Percentiles rank a stretch among this genome's conserved stretches.
Evolutionary conservation across 23 tunicate species (phyloP).

Genomic region (Ciona savignyi): DNA sequence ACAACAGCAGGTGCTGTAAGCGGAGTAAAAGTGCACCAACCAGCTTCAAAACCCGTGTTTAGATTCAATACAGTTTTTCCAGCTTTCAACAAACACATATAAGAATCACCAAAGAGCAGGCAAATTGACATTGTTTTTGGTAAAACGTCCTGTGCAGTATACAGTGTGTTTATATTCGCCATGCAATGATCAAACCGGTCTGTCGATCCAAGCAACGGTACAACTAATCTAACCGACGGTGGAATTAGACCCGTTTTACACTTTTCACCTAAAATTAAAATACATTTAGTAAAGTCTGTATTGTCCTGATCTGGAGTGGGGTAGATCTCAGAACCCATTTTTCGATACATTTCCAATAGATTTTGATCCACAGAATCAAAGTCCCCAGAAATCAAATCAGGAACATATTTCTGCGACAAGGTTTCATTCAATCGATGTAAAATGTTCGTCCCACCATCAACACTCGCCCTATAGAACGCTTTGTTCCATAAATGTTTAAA

Average conservation of each 20-base stretch:
- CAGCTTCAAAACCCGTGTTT: not conserved
- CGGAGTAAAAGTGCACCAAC: not conserved
- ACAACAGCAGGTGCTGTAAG: not conserved
- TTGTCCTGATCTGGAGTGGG: slow-evolving; percentile 75
- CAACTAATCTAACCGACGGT: slow-evolving; percentile 10
- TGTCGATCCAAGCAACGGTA: slow-evolving; percentile 27
- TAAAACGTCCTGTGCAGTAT: slow-evolving; percentile 20
- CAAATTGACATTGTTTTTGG: slow-evolving; percentile 14
- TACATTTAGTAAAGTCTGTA: slow-evolving; percentile 83
- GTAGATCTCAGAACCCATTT: slow-evolving; percentile 16
- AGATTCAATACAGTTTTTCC: not conserved
- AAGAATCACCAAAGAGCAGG: slow-evolving; percentile 4
- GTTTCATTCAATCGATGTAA: slow-evolving; percentile 32
- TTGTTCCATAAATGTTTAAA: slow-evolving; percentile 52
- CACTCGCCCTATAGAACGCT: slow-evolving; percentile 49
- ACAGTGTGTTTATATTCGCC: slow-evolving; percentile 58
- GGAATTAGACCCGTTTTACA: not conserved
- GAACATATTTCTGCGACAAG: slow-evolving; percentile 7
- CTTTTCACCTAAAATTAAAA: slow-evolving; percentile 38
- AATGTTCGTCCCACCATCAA: slow-evolving; percentile 73
- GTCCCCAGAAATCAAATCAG: slow-evolving; percentile 76
- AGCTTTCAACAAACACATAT: not conserved
- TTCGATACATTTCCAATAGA: slow-evolving; percentile 26
- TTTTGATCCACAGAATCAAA: slow-evolving; percentile 64
- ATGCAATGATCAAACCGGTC: slow-evolving; percentile 74